Evolutionary conservation across 2,888 invertebrate genomes (phyloP).

Genomic region (Malthinus flaveolus): DNA sequence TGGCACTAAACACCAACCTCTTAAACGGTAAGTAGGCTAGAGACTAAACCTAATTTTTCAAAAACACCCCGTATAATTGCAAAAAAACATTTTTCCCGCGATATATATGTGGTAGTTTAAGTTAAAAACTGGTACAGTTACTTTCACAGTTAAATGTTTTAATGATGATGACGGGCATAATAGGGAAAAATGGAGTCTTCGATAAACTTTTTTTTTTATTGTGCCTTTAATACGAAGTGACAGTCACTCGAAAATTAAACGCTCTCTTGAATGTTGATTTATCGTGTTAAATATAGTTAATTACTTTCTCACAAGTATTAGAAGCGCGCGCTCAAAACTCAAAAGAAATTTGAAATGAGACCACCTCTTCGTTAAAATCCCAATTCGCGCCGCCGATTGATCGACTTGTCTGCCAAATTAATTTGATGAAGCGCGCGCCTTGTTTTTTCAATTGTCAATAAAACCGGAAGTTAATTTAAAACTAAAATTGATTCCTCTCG

Average conservation of each 20-base stretch:
- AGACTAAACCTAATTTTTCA: not conserved
- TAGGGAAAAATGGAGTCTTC: slow-evolving; percentile 1
- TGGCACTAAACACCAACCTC: slow-evolving; percentile 70
- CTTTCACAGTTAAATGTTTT: slow-evolving; percentile 13
- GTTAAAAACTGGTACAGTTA: slow-evolving; percentile 6
- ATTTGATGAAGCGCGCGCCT: too few species aligned
- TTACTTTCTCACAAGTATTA: slow-evolving; percentile 1
- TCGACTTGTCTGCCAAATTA: too few species aligned
- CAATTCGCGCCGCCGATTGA: too few species aligned
- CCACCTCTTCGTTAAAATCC: too few species aligned
- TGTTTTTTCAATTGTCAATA: too few species aligned
- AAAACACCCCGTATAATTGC: not conserved
- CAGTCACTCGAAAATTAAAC: not conserved
- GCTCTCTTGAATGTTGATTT: slow-evolving; percentile 1
- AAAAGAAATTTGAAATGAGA: too few species aligned
- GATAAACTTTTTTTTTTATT: slow-evolving; percentile 4
- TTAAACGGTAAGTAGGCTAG: slow-evolving; percentile 67
- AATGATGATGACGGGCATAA: slow-evolving; percentile 8
- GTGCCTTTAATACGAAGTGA: not conserved
- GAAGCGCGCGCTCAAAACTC: too few species aligned
- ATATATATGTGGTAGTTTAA: not conserved
- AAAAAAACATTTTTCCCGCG: not conserved
- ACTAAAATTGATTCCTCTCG: slow-evolving; percentile 4
- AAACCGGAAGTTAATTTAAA: slow-evolving; percentile 4
- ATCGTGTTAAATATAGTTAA: slow-evolving; percentile 2